phyloP scores from a whole-genome alignment of 1,140 invertebrate species.

The Bilobella aurantiaca region DNA sequence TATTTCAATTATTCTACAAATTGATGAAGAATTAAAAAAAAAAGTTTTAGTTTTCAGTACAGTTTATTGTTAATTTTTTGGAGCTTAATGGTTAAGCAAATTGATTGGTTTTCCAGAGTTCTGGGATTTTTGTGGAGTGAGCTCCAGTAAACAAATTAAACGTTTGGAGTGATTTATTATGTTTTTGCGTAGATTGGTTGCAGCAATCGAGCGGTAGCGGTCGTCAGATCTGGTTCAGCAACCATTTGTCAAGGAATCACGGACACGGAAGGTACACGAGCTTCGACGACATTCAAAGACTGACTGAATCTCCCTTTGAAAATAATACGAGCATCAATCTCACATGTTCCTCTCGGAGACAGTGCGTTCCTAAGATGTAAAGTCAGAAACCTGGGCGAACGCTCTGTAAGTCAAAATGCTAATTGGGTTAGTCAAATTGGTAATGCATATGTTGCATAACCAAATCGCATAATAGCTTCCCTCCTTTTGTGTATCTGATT shows the following conservation, averaged over 20 bases:
- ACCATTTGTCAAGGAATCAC: slow-evolving; percentile 3
- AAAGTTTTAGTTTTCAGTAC: too few relatives aligned
- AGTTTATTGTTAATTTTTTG: too few relatives aligned
- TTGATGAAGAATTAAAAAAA: too few relatives aligned
- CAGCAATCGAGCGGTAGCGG: slow-evolving; percentile 1
- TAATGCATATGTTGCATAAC: not conserved
- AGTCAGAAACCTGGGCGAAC: slow-evolving; percentile 44
- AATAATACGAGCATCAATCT: slow-evolving; percentile 63
- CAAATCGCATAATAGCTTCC: too few relatives aligned
- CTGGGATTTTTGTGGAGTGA: too few relatives aligned
- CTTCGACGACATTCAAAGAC: slow-evolving; percentile 40
- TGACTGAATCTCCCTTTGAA: slow-evolving; percentile 40
- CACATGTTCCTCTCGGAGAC: slow-evolving; percentile 56
- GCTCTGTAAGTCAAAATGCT: slow-evolving; percentile 41
- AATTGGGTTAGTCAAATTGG: not conserved
- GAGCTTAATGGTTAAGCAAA: too few relatives aligned
- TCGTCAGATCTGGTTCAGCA: slow-evolving; percentile 5
- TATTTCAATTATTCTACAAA: too few relatives aligned
- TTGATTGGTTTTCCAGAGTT: too few relatives aligned
- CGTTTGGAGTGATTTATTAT: not conserved
- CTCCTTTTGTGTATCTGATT: too few relatives aligned
- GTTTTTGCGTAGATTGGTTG: not conserved
- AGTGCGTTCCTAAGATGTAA: slow-evolving; percentile 44
- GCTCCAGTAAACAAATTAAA: too few relatives aligned
- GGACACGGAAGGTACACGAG: slow-evolving; percentile 43